phyloP scores from a whole-genome alignment of 1,140 invertebrate species.

The Pissodes strobi region DNA sequence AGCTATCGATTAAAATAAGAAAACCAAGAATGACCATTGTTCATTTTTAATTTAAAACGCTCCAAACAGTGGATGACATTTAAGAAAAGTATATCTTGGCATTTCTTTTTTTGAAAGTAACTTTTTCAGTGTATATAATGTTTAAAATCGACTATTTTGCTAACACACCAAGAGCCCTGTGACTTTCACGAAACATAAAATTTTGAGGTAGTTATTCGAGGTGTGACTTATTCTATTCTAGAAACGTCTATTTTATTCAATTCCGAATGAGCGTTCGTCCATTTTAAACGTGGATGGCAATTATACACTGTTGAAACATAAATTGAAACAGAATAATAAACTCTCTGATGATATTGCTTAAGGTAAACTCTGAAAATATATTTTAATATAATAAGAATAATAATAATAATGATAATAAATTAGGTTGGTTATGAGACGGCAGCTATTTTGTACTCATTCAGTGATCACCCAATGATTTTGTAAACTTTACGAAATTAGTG shows the following conservation, averaged over 20 bases:
- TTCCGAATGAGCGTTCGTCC: neutral
- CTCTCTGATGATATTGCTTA: constrained; percentile 48
- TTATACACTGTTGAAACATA: constrained; percentile 15
- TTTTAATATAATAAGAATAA: constrained; percentile 41
- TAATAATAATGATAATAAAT: constrained; percentile 50
- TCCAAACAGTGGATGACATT: neutral
- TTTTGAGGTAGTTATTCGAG: constrained; percentile 33
- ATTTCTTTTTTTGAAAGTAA: constrained; percentile 17
- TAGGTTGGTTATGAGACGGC: constrained; percentile 41
- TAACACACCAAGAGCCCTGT: constrained; percentile 19
- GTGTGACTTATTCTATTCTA: constrained; percentile 21
- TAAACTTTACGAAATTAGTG: constrained; percentile 15
- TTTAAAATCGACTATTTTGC: constrained; percentile 20
- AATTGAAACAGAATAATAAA: constrained; percentile 38
- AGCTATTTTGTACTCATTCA: constrained; percentile 55
- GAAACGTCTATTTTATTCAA: constrained; percentile 14
- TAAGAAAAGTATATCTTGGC: neutral
- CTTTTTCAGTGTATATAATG: constrained; percentile 18
- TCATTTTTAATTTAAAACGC: too few relatives aligned
- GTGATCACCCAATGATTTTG: constrained; percentile 48
- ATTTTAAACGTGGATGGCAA: neutral
- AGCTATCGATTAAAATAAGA: constrained; percentile 22
- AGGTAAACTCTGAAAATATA: constrained; percentile 50
- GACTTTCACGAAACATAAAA: constrained; percentile 15
- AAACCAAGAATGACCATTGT: constrained; percentile 11